Evolutionary conservation across 1,140 invertebrate genomes (phyloP), one percentile per base, ranked within the genome.

Genomic region (Temnothorax nylanderi): DNA sequence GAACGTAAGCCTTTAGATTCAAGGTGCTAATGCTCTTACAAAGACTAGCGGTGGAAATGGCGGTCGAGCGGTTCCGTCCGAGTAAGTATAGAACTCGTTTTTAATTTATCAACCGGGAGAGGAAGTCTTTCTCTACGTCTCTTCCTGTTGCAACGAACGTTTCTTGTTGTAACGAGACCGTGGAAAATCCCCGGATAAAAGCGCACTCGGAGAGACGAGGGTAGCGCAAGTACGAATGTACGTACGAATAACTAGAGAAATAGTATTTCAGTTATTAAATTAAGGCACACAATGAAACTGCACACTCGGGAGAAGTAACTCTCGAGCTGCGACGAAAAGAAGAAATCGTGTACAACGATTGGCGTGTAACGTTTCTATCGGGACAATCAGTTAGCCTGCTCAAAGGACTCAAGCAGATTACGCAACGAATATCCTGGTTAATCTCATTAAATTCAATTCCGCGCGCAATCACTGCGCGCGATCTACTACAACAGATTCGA

Each of bases 281-380:
- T 84, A 84, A 75, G 51, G 44, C 54, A 75, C 80, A 75, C 80
- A 84, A 84, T 84, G 64, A 81, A 75, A 84, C 69, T 84, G 54
- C 26, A 49, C 80, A 56, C 69, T 84, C 54, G 69, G 26, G 26
- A 74, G 78, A 90, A 89, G 91, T 92, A 81, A 91, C 84, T 88
- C 85, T 89, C 75, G 26, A 87, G 75, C 21, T 60, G 26, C 41
- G 18, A 60, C 32, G 13, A 74, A 84, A 60, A 60, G 69, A 84
- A 64, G 69, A 34, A 84, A 84, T 71, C 47, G 37, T 56, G 41
- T 74, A 54, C 21, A 75, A 47, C 54, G 69, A 84, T 75, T 41
- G 54, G 41, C 13, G 51, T 58, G 44, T 72, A 60, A 13, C 64
- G 37, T 74, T 26, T 72, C 67, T 54, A 74, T 47, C 18, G 41